phyloP scores from a whole-genome alignment of 1,140 invertebrate species.

The Neodiprion lecontei region DNA sequence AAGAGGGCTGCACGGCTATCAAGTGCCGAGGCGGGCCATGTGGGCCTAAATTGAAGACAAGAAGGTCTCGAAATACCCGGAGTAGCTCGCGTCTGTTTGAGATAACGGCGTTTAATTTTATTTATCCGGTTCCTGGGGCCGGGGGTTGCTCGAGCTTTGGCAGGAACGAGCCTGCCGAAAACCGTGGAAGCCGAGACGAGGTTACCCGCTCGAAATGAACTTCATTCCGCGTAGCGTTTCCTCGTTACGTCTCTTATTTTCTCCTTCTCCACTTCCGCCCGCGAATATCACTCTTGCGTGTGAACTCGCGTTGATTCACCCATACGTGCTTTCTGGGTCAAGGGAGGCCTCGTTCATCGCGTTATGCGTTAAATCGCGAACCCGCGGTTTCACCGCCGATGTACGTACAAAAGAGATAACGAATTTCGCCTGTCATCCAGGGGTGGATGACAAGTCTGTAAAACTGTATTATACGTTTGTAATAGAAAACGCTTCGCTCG shows the following conservation, averaged over 20 bases:
- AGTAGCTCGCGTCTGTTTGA: not conserved
- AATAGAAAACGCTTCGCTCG: no score
- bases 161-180: not conserved
- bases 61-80: slow-evolving; percentile 22
- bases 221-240: slow-evolving; percentile 19
- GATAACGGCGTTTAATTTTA: slow-evolving; percentile 30
- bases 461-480: no score
- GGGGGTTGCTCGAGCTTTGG: not conserved
- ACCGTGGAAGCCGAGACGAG: no score
- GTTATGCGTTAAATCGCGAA: slow-evolving; percentile 2
- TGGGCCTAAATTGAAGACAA: slow-evolving; percentile 31
- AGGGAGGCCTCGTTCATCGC: not conserved
- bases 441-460: no score
- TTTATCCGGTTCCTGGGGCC: slow-evolving; percentile 29
- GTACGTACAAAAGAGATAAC: no score
- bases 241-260: slow-evolving; percentile 8
- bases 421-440: no score
- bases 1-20: not conserved
- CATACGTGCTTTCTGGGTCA: not conserved
- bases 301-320: no score
- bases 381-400: no score
- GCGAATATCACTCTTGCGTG: not conserved
- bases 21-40: slow-evolving; percentile 30
- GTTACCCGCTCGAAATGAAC: slow-evolving; percentile 9
- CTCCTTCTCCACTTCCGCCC: not conserved